A percentile compares a stretch with the other conserved stretches of the same genome.
These are phyloP conservation scores for Tetragonula carbonaria DNA, from an alignment of 2,888 invertebrate species.

Conservation along the genomic window DNA sequence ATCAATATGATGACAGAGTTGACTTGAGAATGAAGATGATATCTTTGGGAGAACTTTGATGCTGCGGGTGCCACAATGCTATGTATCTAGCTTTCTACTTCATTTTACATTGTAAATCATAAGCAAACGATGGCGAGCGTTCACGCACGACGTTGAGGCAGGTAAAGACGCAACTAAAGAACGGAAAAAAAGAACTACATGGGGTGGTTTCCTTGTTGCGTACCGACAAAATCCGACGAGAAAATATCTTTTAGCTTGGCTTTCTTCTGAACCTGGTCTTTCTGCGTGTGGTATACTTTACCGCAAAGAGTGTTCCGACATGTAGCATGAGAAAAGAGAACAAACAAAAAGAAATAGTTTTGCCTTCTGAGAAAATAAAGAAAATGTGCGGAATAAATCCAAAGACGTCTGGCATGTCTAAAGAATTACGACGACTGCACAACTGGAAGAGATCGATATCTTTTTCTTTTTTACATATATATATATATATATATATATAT, in stretches of 20 bases:
- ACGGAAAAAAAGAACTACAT: slow-evolving; percentile 55
- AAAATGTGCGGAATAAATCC: slow-evolving; percentile 37
- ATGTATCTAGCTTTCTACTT: slow-evolving; percentile 56
- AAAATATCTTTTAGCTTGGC: slow-evolving; percentile 94
- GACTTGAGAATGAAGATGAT: slow-evolving; percentile 35
- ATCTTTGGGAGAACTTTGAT: slow-evolving; percentile 33
- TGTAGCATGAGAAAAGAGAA: slow-evolving; percentile 78
- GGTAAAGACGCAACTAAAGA: slow-evolving; percentile 60
- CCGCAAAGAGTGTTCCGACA: slow-evolving; percentile 84
- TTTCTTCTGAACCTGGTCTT: slow-evolving; percentile 92
- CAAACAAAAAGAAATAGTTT: slow-evolving; percentile 75
- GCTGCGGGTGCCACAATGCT: slow-evolving; percentile 51
- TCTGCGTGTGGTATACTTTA: slow-evolving; percentile 91
- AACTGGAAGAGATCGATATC: slow-evolving; percentile 65
- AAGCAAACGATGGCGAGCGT: slow-evolving; percentile 59
- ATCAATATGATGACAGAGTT: slow-evolving; percentile 6
- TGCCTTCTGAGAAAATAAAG: slow-evolving; percentile 55
- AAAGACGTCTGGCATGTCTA: slow-evolving; percentile 40
- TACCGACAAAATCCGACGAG: slow-evolving; percentile 92
- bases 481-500: too few relatives aligned
- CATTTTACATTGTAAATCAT: slow-evolving; percentile 50
- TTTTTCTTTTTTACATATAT: slow-evolving; percentile 10
- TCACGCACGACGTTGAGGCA: slow-evolving; percentile 59
- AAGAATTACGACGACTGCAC: slow-evolving; percentile 46
- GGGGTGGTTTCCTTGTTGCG: slow-evolving; percentile 76